These are phyloP conservation scores for Microctenopoma lineatum DNA, from an alignment of 2,797 vertebrate species.

Conservation along the genomic window DNA sequence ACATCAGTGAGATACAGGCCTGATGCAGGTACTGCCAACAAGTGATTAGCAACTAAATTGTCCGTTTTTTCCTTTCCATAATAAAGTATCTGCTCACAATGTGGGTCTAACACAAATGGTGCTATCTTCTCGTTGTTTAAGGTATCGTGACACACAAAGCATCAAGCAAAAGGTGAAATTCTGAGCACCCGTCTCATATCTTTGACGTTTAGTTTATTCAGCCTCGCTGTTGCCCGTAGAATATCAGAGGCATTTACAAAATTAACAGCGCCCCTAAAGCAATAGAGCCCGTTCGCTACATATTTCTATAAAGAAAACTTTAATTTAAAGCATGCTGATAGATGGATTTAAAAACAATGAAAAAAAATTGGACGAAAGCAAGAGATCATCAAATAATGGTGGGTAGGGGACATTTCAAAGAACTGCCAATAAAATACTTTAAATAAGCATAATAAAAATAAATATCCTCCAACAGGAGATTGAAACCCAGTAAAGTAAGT, in stretches of 20 bases:
- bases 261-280: not conserved
- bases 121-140: no score
- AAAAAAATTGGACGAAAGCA: not conserved
- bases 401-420: constrained; percentile 24
- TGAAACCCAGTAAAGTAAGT: constrained; percentile 45
- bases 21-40: no score
- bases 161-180: no score
- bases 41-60: no score
- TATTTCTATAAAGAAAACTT: constrained; percentile 5
- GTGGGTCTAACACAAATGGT: no score
- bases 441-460: constrained; percentile 24
- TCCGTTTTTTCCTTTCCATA: no score
- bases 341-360: constrained; percentile 4
- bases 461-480: constrained; percentile 33
- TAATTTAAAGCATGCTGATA: constrained; percentile 49
- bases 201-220: no score
- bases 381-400: constrained; percentile 9
- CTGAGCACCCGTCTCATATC: no score
- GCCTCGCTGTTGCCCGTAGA: not conserved
- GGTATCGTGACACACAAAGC: no score
- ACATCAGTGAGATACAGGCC: no score
- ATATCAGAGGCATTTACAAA: not conserved
- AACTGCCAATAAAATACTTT: constrained; percentile 1
- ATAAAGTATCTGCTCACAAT: no score
- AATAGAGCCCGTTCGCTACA: constrained; percentile 49